Evolutionary conservation across 2,888 invertebrate species (phyloP), one percentile per base, ranked within the genome.

Genomic region (Volucella inflata): DNA sequence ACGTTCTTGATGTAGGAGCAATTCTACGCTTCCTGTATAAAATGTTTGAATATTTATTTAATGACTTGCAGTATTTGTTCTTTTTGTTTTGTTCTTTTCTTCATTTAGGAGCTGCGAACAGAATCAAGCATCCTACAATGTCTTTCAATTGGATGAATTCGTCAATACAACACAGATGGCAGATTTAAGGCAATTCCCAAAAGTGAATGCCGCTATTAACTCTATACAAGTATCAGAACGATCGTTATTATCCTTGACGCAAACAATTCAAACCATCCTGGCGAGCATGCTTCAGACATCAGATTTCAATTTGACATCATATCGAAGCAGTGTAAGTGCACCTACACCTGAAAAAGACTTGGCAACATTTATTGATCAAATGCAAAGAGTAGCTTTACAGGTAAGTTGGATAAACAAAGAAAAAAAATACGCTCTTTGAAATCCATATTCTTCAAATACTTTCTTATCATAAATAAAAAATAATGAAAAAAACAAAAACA

Each of bases 121-220:
- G 89, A 95, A 96, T 90, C 94, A 94, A 88, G 94, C 96, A 85
- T 94, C 95, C n/a, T 96, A 96, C 92, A 93, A 93, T 53, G 95
- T 95, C 36, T 96, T 96, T 90, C 94, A 95, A 91, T 92, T 96
- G 88, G 94, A 95, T 88, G 94, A 94, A 89, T 93, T 95, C 87
- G 93, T 96, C 83, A 95, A 96, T 90, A 93, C 96, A 59, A 95
- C 95, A 88, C 94, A 94, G 88, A 93, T 91, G 87, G 90, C 90
- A 87, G 91, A 92, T 89, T 89, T 91, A 76, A 91, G 90, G 87
- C 91, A 92, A 89, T 92, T 91, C 88, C 91, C 91, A 30, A 91
- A 91, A 88, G 90, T 92, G 51, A 91, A 91, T 53, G 88, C 89
- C 42, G 91, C 92, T 88, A 90, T 92, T 87, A 90, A 90, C 89